phyloP scores from a whole-genome alignment of 2,797 vertebrate species.

The Ptychadena robeensis region DNA sequence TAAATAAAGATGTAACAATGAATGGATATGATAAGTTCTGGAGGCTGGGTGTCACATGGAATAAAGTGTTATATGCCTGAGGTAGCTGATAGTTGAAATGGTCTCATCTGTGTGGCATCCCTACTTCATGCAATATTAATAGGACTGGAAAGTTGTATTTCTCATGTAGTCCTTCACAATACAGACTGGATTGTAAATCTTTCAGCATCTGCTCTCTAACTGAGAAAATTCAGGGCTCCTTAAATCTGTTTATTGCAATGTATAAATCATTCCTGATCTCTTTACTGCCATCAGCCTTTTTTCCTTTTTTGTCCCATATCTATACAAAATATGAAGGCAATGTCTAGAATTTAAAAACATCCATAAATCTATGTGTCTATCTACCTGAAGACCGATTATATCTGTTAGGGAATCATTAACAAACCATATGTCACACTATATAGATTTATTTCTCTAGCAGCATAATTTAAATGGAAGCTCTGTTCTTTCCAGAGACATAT shows the following conservation, averaged over 20 bases:
- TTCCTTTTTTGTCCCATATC: conserved; percentile 16
- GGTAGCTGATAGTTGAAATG: conserved; percentile 16
- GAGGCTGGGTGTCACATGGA: neutral
- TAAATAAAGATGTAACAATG: conserved; percentile 11
- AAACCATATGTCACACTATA: conserved; percentile 46
- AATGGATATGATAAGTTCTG: neutral
- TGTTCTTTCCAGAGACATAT: conserved; percentile 4
- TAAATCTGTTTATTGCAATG: conserved; percentile 42
- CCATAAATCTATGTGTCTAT: conserved; percentile 45
- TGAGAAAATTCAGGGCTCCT: conserved; percentile 35
- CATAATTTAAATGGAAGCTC: conserved; percentile 20
- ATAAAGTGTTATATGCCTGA: neutral
- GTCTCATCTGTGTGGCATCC: conserved; percentile 1
- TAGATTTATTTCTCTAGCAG: conserved; percentile 29
- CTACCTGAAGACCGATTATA: conserved; percentile 51
- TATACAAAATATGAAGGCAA: conserved; percentile 38
- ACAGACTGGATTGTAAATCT: conserved; percentile 39
- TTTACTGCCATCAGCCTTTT: conserved; percentile 38
- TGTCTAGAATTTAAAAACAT: conserved; percentile 44
- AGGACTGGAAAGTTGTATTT: conserved; percentile 12
- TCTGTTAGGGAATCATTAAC: conserved; percentile 48
- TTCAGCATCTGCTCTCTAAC: conserved; percentile 26
- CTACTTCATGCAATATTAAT: conserved; percentile 23
- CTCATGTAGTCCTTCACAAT: conserved; percentile 38
- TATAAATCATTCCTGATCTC: conserved; percentile 42